phyloP scores from a whole-genome alignment of 92 coral and sea anemone genomes.

The Siderastrea radians region DNA sequence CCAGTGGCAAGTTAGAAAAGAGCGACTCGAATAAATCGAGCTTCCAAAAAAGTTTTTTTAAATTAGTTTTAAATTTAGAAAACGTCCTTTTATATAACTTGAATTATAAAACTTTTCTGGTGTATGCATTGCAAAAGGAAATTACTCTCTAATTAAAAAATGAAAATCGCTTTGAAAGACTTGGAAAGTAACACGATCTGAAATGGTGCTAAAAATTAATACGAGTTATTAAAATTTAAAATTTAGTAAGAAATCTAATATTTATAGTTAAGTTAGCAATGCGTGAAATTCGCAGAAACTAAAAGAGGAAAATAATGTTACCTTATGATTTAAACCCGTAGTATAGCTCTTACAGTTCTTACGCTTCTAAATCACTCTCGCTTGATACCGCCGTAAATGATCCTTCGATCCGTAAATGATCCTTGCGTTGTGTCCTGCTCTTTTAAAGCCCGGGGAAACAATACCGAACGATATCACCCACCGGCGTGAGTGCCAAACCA shows the following conservation, averaged over 20 bases:
- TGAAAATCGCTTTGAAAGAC: neutral
- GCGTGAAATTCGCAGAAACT: neutral
- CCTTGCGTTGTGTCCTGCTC: slow-evolving; percentile 55
- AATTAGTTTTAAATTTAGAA: too few species aligned
- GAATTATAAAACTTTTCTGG: neutral
- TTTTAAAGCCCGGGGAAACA: slow-evolving; percentile 80
- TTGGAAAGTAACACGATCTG: neutral
- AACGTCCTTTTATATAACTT: too few species aligned
- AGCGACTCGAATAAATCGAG: neutral
- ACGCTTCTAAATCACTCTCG: neutral
- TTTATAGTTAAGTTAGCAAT: neutral
- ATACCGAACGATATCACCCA: slow-evolving; percentile 54
- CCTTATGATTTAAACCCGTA: neutral
- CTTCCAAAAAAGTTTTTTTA: neutral
- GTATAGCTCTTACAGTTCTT: neutral
- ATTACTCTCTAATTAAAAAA: neutral
- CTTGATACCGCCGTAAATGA: neutral
- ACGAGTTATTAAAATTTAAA: slow-evolving; percentile 7
- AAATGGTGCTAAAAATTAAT: slow-evolving; percentile 20
- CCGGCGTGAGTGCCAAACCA: slow-evolving; percentile 72
- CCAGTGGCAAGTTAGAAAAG: neutral
- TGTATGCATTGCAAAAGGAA: neutral
- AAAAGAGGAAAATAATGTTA: neutral
- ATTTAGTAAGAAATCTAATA: neutral
- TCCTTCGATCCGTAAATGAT: neutral